Evolutionary conservation across 2,113 vertebrate genomes (phyloP).

Genomic region (Gavia stellata): DNA sequence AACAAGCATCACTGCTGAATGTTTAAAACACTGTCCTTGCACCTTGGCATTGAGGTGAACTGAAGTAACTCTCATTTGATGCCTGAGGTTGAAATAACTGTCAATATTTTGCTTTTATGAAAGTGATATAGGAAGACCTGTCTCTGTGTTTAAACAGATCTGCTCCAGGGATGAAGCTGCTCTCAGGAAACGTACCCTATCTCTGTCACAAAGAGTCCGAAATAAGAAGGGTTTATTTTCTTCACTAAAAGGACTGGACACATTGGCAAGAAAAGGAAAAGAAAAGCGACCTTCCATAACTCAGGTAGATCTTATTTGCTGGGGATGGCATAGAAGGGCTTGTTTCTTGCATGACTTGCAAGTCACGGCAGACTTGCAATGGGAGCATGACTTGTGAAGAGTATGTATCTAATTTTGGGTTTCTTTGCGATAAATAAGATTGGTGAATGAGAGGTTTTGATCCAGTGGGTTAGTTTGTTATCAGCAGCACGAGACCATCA

Average conservation of each 20-base stretch:
- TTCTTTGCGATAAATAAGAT: not conserved
- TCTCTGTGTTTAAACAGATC: conserved; percentile 75
- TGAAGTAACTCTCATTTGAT: not conserved
- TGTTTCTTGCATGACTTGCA: no score
- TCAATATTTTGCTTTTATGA: not conserved
- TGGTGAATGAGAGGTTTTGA: not conserved
- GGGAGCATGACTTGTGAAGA: not conserved
- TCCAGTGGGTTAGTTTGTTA: not conserved
- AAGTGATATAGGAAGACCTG: not conserved
- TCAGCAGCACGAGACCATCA: not conserved
- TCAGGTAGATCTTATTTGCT: conserved; percentile 75
- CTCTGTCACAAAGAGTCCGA: conserved; percentile 76
- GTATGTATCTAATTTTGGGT: not conserved
- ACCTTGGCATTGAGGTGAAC: not conserved
- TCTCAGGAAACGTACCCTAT: conserved; percentile 86
- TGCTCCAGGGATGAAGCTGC: conserved; percentile 92
- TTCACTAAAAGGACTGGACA: conserved; percentile 92
- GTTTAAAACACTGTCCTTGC: not conserved
- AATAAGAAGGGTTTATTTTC: conserved; percentile 90
- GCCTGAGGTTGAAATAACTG: not conserved
- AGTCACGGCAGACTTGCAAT: not conserved
- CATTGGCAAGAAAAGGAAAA: conserved; percentile 84
- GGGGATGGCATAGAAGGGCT: not conserved
- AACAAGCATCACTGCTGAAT: not conserved
- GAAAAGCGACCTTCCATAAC: conserved; percentile 87